Conservation (phyloP, 1,140 invertebrate genomes). For the Penaeus chinensis region DNA sequence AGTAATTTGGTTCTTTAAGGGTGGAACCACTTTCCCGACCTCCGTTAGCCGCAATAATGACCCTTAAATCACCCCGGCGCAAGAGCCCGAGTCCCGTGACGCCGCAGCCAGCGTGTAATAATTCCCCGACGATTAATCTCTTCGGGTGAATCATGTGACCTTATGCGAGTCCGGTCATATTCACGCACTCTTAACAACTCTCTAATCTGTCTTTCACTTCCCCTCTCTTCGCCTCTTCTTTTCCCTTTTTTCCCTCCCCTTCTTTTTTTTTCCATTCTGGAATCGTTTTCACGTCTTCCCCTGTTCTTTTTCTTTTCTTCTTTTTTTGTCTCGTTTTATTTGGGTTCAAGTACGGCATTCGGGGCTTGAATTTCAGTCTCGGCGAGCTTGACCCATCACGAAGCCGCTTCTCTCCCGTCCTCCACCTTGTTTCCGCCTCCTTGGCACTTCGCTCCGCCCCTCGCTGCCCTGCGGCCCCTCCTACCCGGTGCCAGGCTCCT, state of each 20-base stretch:
- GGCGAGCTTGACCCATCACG: neutral
- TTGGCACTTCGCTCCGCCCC: constrained; percentile 33
- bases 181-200: no score
- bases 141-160: no score
- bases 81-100: no score
- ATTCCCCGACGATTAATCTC: no score
- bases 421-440: constrained; percentile 23
- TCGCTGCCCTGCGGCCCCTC: constrained; percentile 34
- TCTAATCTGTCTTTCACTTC: neutral
- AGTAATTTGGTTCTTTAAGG: no score
- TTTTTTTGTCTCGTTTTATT: no score
- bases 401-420: constrained; percentile 1
- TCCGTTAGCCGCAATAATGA: no score
- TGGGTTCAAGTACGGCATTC: constrained; percentile 43
- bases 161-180: no score
- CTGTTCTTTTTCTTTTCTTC: no score
- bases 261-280: constrained; percentile 9
- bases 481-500: constrained; percentile 34
- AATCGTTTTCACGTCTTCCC: constrained; percentile 53
- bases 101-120: no score
- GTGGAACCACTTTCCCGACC: no score
- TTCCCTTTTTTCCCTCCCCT: neutral
- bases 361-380: constrained; percentile 42
- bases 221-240: neutral
- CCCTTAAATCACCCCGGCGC: no score